A percentile compares a stretch with the other conserved stretches of the same genome.
Evolutionary conservation across 2,113 vertebrate species (phyloP).

Genomic region (Scytalopus superciliaris): DNA sequence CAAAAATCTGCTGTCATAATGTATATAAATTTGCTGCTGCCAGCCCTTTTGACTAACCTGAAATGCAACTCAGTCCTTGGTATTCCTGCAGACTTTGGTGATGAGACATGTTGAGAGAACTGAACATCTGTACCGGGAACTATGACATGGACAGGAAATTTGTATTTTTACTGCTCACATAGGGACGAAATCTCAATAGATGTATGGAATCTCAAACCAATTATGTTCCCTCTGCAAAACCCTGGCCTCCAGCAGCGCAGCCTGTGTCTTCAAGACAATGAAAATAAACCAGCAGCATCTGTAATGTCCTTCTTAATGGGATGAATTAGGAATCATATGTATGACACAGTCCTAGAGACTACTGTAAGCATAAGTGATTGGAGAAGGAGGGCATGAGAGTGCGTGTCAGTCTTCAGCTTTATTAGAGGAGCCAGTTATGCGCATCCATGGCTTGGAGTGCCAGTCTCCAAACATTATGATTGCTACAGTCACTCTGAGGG

Average conservation of each 20-base stretch:
- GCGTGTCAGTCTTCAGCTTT: neutral
- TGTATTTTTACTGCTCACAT: neutral
- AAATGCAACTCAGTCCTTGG: neutral
- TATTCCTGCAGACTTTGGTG: neutral
- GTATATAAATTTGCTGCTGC: neutral
- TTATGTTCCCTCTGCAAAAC: neutral
- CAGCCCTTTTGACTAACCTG: neutral
- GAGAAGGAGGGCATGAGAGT: neutral
- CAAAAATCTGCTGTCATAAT: neutral
- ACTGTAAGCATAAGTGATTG: neutral
- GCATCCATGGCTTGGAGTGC: neutral
- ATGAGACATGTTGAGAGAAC: neutral
- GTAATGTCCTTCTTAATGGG: neutral
- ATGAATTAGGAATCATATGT: neutral
- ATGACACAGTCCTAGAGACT: neutral
- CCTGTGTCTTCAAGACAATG: neutral
- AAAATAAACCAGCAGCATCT: neutral
- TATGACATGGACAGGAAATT: constrained; percentile 17
- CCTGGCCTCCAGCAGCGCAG: neutral
- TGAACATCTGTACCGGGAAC: neutral
- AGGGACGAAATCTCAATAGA: constrained; percentile 12
- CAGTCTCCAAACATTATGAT: neutral
- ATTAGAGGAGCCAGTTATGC: neutral
- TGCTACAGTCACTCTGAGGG: neutral
- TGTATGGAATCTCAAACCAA: neutral